Percentiles rank a stretch among this genome's conserved stretches.
These are phyloP conservation scores for Falcunculus frontatus DNA, from an alignment of 2,113 vertebrate genomes.

Conservation along the genomic window DNA sequence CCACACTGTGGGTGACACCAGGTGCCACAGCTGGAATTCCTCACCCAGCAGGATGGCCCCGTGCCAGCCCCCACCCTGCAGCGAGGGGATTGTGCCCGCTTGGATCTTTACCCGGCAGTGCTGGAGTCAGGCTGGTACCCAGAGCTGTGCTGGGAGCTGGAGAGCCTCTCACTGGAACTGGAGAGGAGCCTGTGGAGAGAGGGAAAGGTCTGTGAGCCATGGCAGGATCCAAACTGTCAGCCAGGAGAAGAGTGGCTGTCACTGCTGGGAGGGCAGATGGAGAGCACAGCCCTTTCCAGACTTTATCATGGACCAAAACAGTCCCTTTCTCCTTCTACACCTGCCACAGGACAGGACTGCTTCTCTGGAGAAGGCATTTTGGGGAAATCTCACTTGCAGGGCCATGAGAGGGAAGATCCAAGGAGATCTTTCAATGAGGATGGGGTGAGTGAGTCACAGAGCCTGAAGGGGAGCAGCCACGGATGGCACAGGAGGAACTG, in stretches of 20 bases:
- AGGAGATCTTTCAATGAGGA: neutral
- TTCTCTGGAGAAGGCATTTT: neutral
- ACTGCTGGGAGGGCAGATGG: neutral
- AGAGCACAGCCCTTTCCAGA: neutral
- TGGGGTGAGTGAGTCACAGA: neutral
- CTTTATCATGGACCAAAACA: neutral
- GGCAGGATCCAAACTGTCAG: neutral
- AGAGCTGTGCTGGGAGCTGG: neutral
- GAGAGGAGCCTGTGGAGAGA: conserved; percentile 8
- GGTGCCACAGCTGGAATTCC: neutral
- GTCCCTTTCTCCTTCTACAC: neutral
- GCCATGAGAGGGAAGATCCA: neutral
- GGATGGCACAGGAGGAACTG: accelerated
- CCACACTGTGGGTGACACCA: neutral
- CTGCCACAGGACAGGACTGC: neutral
- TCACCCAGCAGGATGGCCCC: neutral
- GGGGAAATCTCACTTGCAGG: neutral
- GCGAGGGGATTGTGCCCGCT: accelerated
- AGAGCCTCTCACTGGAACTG: neutral
- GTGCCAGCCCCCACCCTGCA: neutral
- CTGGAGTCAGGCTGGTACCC: conserved; percentile 33
- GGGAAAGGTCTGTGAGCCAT: neutral
- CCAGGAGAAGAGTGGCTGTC: neutral
- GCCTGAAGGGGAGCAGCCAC: neutral
- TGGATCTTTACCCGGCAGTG: neutral